Percentiles rank a stretch among this genome's conserved stretches.
These are phyloP conservation scores for Parelbella ahira DNA, from an alignment of 2,888 invertebrate species.

Conservation along the genomic window DNA sequence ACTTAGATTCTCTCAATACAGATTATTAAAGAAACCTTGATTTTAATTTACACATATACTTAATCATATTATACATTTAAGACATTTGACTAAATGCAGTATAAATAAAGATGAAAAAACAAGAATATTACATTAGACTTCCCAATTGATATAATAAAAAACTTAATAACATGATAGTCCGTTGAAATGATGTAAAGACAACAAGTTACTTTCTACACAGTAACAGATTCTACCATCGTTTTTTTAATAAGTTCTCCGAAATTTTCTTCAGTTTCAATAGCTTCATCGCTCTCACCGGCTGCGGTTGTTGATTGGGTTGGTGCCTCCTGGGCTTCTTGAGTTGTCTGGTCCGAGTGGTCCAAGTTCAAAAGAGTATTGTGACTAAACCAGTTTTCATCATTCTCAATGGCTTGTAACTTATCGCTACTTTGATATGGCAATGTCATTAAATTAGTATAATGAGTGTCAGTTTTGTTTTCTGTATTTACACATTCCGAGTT, in stretches of 20 bases:
- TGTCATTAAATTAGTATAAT: constrained; percentile 85
- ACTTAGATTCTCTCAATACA: constrained; percentile 11
- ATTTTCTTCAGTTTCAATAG: constrained; percentile 86
- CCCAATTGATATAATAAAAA: constrained; percentile 69
- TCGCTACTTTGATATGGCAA: constrained; percentile 82
- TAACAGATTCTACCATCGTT: constrained; percentile 94
- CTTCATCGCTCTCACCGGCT: constrained; percentile 49
- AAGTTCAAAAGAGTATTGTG: constrained; percentile 63
- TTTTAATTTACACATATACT: constrained; percentile 10
- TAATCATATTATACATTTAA: constrained; percentile 15
- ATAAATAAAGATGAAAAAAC: constrained; percentile 18
- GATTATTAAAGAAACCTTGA: constrained; percentile 18
- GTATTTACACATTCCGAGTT: constrained; percentile 56
- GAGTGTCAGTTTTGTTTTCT: constrained; percentile 76
- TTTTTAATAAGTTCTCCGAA: constrained; percentile 96
- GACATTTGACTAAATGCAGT: constrained; percentile 18
- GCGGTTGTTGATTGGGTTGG: constrained; percentile 39
- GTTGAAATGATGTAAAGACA: constrained; percentile 63
- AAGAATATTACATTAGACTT: constrained; percentile 37
- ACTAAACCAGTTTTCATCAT: constrained; percentile 75
- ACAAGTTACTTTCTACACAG: constrained; percentile 83
- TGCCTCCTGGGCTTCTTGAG: constrained; percentile 53
- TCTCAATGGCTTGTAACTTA: constrained; percentile 84
- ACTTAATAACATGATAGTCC: constrained; percentile 67
- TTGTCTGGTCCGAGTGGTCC: constrained; percentile 60